Conservation (phyloP, 2,113 vertebrate genomes). For the Aegotheles bennettii region DNA sequence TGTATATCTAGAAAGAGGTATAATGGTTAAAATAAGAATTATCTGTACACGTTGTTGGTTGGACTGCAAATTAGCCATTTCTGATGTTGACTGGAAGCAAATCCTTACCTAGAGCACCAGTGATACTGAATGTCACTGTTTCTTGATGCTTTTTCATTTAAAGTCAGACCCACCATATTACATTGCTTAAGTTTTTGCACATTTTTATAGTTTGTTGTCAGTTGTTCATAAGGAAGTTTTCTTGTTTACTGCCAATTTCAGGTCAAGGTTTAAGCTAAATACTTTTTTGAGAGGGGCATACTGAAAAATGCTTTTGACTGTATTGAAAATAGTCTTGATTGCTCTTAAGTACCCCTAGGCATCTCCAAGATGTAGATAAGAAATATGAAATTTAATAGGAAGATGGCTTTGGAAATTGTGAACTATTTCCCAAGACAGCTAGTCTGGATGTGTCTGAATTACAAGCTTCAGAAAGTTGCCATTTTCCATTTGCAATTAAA, state of each 20-base stretch:
- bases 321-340: background rate
- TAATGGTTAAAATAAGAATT: background rate
- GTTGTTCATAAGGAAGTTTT: background rate
- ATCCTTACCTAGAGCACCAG: background rate
- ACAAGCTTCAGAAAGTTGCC: background rate
- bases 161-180: background rate
- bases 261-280: background rate
- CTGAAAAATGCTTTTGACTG: background rate
- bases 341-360: background rate
- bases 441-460: conserved; percentile 10
- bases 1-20: background rate
- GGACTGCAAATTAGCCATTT: background rate
- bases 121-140: background rate
- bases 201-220: background rate
- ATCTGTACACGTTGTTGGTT: accelerated
- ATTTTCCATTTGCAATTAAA: background rate
- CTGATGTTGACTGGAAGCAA: background rate
- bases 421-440: background rate
- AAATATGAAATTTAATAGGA: background rate
- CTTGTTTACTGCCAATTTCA: background rate
- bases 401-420: background rate
- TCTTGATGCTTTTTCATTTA: background rate
- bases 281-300: background rate
- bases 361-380: background rate
- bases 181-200: background rate